phyloP scores from a whole-genome alignment of 2,113 vertebrate species.

The Cavia porcellus region DNA sequence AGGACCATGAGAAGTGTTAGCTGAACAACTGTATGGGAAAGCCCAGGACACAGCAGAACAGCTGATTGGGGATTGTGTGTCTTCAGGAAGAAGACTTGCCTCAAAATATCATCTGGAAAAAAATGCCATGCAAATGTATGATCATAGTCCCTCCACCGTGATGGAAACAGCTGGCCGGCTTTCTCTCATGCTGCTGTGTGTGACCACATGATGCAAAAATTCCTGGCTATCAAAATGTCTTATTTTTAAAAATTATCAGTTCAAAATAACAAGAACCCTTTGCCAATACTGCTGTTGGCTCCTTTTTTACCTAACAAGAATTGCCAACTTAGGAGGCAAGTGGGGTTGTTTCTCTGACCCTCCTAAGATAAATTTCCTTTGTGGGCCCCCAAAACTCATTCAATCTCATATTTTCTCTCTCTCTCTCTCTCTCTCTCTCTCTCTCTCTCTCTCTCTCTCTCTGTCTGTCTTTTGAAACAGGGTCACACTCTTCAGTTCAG shows the following conservation, averaged over 20 bases:
- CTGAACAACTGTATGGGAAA: neutral
- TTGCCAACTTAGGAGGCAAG: neutral
- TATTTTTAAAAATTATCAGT: neutral
- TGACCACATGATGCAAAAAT: neutral
- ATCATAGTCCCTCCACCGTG: neutral
- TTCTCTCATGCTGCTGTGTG: neutral
- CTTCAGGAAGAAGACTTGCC: neutral
- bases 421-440: too few relatives aligned
- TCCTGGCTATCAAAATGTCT: neutral
- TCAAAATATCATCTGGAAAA: conserved; percentile 10
- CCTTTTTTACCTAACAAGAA: neutral
- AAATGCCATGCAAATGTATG: neutral
- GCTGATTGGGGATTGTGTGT: neutral
- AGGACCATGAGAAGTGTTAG: neutral
- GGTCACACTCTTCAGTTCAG: too few relatives aligned
- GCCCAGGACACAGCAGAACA: neutral
- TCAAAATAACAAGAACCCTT: neutral
- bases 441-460: too few relatives aligned
- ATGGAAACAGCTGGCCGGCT: neutral
- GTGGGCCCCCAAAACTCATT: neutral
- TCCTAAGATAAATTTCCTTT: neutral
- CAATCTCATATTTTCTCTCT: too few relatives aligned
- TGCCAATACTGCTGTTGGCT: neutral
- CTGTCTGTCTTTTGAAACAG: too few relatives aligned
- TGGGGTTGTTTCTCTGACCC: neutral